phyloP scores from a whole-genome alignment of 2,888 invertebrate genomes.

The Nineta flava region DNA sequence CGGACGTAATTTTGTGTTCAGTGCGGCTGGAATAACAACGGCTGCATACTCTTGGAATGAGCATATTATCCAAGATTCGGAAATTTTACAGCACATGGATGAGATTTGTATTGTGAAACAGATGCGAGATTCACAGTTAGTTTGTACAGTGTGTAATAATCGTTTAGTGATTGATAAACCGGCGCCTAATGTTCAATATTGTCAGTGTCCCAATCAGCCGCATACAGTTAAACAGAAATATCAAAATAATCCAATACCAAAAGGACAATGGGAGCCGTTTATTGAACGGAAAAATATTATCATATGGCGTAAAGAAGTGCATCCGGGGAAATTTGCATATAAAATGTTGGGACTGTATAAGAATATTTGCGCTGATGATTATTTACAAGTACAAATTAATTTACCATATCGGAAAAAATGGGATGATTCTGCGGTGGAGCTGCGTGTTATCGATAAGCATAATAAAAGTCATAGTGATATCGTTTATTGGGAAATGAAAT shows the following conservation, averaged over 20 bases:
- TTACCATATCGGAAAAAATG: conserved; percentile 59
- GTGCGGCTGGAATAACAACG: conserved; percentile 30
- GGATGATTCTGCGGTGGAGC: conserved; percentile 60
- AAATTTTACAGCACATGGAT: conserved; percentile 35
- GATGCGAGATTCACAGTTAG: conserved; percentile 34
- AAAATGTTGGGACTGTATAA: conserved; percentile 74
- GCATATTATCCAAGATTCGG: conserved; percentile 37
- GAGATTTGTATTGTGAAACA: conserved; percentile 40
- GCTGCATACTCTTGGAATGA: conserved; percentile 43
- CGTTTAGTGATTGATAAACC: conserved; percentile 26
- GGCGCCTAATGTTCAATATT: conserved; percentile 30
- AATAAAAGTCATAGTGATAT: conserved; percentile 49
- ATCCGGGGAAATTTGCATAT: conserved; percentile 58
- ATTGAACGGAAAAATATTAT: conserved; percentile 63
- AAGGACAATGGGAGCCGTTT: conserved; percentile 52
- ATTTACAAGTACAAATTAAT: conserved; percentile 69
- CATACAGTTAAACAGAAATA: conserved; percentile 8
- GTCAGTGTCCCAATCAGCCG: conserved; percentile 24
- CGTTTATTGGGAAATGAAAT: conserved; percentile 77
- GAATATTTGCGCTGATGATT: conserved; percentile 64
- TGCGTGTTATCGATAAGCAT: conserved; percentile 53
- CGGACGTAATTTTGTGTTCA: conserved; percentile 35
- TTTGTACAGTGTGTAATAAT: conserved; percentile 32
- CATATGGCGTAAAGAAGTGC: conserved; percentile 61
- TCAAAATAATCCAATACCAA: not conserved